These are phyloP conservation scores for Rhinella marina DNA, from an alignment of 2,797 vertebrate genomes.

Conservation along the genomic window DNA sequence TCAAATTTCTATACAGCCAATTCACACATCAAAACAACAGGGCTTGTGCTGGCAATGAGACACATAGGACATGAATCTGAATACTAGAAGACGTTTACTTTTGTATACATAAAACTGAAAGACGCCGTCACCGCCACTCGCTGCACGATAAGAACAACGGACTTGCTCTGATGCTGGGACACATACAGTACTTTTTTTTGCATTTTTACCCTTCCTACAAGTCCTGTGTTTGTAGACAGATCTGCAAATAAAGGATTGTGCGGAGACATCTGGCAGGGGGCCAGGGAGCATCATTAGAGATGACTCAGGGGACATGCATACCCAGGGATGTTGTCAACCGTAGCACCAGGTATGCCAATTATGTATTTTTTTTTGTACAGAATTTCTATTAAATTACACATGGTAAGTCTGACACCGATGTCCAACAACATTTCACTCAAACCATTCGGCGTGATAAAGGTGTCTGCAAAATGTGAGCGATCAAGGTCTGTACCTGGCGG, in stretches of 20 bases:
- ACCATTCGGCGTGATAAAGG: not conserved
- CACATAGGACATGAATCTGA: no score
- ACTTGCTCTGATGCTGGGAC: not conserved
- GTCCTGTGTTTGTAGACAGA: constrained; percentile 19
- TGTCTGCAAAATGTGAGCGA: not conserved
- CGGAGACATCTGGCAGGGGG: constrained; percentile 45
- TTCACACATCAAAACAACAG: no score
- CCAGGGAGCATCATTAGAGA: constrained; percentile 51
- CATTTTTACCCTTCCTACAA: constrained; percentile 47
- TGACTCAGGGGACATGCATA: constrained; percentile 45
- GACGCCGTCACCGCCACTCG: not conserved
- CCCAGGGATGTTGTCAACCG: constrained; percentile 49
- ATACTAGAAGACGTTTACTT: no score
- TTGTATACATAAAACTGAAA: no score
- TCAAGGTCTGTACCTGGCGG: no score
- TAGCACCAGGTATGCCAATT: constrained; percentile 55
- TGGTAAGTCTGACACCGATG: constrained; percentile 12
- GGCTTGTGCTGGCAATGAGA: no score
- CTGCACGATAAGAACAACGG: not conserved
- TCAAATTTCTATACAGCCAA: no score
- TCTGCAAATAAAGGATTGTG: constrained; percentile 39
- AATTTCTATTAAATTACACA: constrained; percentile 38
- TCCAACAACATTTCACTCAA: not conserved
- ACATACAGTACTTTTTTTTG: not conserved
- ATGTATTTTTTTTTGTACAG: not conserved